phyloP scores from a whole-genome alignment of 1,140 invertebrate species.

The Melanaphis sacchari region DNA sequence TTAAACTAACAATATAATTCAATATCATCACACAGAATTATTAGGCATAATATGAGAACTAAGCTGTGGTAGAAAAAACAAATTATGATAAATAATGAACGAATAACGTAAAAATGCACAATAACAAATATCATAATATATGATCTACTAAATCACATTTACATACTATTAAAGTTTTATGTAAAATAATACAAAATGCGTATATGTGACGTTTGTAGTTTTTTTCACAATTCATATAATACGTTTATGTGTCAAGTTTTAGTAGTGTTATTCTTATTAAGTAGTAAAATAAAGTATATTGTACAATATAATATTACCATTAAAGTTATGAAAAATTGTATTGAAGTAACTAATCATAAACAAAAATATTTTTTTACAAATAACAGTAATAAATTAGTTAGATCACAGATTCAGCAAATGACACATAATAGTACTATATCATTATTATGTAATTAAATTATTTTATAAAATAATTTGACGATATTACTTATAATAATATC shows the following conservation, averaged over 20 bases:
- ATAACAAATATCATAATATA: not conserved
- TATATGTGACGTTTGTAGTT: not conserved
- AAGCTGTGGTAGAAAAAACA: not conserved
- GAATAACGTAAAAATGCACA: not conserved
- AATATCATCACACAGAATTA: not conserved
- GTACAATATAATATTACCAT: not conserved
- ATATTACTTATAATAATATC: not conserved
- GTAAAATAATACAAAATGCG: not conserved
- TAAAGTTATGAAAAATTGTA: not conserved
- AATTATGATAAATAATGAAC: not conserved
- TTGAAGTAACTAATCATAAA: not conserved
- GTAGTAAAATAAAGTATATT: not conserved
- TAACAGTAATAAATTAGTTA: not conserved
- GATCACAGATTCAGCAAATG: constrained; percentile 20
- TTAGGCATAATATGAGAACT: not conserved
- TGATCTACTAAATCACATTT: not conserved
- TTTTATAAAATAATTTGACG: not conserved
- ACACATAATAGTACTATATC: not conserved
- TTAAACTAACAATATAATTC: not conserved
- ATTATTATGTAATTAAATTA: constrained; percentile 3
- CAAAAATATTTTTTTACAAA: not conserved
- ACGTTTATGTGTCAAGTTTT: not conserved
- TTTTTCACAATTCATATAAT: not conserved
- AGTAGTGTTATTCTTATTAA: not conserved
- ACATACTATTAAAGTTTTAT: not conserved